Evolutionary conservation across 1,140 invertebrate genomes (phyloP), one percentile per base, ranked within the genome.

Genomic region (Phthorimaea operculella): DNA sequence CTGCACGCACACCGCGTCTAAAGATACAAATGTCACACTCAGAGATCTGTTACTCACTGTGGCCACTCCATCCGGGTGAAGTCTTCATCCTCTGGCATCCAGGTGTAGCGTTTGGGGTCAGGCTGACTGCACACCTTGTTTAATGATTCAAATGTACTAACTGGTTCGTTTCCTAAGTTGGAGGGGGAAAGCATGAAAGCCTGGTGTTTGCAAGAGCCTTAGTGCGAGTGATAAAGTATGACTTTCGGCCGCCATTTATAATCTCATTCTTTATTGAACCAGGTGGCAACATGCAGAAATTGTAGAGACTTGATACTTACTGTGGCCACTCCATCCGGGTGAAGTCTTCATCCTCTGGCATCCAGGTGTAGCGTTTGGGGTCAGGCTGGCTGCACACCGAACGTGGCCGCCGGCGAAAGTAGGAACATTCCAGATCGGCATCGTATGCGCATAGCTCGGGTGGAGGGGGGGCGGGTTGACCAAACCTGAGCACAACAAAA

Each of bases 51-150:
- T 28, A 62, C 81, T 78, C 33, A 86, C 74, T 89, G 89, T 60
- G 90, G 90, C 86, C 89, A 88, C 72, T 92, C 91, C 87, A 92
- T 87, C 72, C 89, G 88, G 54, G 87, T 88, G 55, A 88, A 88
- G 71, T 92, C 91, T 70, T 93, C 91, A 76, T 93, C 92, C 56
- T 92, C 90, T 21, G 90, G 88, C 76, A 92, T 88, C 90, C 91
- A 93, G 34, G 89, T 89, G 79, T 92, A 93, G 55, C 90, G 87
- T 76, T 91, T 92, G 47, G 91, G 91, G 83, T 94, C 92, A 64
- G 87, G 83, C 48, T 88, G 87, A 54, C 87, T 89, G 75, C 89
- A 90, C 66, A 93, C 90, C 14, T n/a, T n/a, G n/a, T n/a, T n/a
- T n/a, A n/a, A n/a, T n/a, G n/a, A n/a, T n/a, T n/a, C n/a, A n/a